These are phyloP conservation scores for Enteromius treurensis DNA, from an alignment of 2,797 vertebrate genomes.

Conservation along the genomic window DNA sequence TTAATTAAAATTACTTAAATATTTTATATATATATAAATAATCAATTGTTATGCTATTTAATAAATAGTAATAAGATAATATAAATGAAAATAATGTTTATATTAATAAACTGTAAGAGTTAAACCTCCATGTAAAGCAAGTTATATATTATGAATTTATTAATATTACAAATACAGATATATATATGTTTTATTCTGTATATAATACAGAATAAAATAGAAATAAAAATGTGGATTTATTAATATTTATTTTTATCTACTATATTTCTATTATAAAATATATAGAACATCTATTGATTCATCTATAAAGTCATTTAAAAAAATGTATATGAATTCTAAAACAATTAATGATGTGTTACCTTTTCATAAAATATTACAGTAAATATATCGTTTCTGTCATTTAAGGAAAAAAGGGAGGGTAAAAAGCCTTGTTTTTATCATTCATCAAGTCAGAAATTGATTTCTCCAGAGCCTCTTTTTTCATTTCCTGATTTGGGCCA, in stretches of 20 bases:
- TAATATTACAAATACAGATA: neutral
- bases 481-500: conserved; percentile 96
- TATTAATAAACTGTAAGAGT: neutral
- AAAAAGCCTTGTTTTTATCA: conserved; percentile 75
- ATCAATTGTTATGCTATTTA: neutral
- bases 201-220: neutral
- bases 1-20: neutral
- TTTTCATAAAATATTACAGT: neutral
- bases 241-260: neutral
- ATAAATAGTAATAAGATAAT: neutral
- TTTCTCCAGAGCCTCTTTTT: conserved; percentile 95
- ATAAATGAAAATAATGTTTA: neutral
- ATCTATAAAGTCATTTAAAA: neutral
- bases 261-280: neutral
- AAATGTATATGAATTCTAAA: neutral
- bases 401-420: conserved; percentile 34
- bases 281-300: neutral
- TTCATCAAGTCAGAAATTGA: conserved; percentile 77
- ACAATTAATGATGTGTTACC: neutral
- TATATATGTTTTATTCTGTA: no score
- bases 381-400: neutral
- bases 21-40: no score
- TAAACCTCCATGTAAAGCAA: neutral
- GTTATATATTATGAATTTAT: neutral
- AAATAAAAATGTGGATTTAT: neutral